phyloP scores from a whole-genome alignment of 2,113 vertebrate species.

The Pteropus alecto region DNA sequence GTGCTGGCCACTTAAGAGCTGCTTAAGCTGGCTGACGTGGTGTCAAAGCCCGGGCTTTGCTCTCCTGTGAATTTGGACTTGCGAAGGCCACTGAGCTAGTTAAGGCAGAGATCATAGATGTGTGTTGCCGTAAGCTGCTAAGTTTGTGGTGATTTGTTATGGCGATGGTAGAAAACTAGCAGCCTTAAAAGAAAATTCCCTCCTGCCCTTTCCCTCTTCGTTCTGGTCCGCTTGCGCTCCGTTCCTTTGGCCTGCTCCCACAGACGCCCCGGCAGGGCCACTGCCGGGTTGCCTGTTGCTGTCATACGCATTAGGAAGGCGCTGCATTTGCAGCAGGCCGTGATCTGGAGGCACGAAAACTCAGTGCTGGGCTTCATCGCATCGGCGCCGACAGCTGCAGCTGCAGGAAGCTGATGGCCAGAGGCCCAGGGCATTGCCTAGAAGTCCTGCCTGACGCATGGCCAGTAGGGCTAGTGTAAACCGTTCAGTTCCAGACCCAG shows the following conservation, averaged over 20 bases:
- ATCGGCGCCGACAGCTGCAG: neutral
- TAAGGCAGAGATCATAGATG: neutral
- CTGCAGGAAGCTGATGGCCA: too few species aligned
- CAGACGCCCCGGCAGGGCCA: neutral
- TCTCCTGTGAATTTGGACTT: neutral
- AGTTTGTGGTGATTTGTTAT: neutral
- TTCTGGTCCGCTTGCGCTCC: neutral
- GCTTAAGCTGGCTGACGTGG: neutral
- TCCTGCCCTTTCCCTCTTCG: neutral
- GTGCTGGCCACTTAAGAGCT: neutral
- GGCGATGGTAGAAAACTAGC: neutral
- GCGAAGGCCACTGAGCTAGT: neutral
- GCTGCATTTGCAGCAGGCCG: neutral
- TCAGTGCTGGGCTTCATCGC: neutral
- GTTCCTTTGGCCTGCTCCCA: neutral
- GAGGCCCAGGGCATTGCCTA: rapidly evolving
- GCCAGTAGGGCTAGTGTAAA: neutral
- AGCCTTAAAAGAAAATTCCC: neutral
- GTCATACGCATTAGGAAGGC: neutral
- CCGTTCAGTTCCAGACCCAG: neutral
- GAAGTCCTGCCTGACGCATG: neutral
- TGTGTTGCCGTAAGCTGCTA: neutral
- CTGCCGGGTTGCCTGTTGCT: neutral
- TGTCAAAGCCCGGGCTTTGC: neutral
- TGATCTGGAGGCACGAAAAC: neutral